Conservation (phyloP, 2,888 invertebrate genomes). For the Dendrolimus houi region DNA sequence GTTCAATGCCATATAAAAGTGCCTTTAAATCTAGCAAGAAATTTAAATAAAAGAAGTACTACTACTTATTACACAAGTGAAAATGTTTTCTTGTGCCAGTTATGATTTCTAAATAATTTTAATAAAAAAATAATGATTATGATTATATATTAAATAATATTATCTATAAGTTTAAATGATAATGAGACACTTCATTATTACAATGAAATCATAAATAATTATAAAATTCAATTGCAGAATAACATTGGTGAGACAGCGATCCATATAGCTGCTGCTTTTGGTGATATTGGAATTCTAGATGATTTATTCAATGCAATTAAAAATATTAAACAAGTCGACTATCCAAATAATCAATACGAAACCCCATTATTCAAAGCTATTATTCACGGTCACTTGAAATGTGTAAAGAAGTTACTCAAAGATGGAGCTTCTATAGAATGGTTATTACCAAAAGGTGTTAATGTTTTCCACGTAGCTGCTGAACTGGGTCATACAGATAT, state of each 20-base stretch:
- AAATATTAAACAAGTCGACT: constrained; percentile 20
- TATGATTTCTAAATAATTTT: too few relatives aligned
- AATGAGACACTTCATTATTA: too few relatives aligned
- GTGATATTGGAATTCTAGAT: constrained; percentile 38
- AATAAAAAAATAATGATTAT: too few relatives aligned
- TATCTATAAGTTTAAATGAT: too few relatives aligned
- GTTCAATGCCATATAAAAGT: too few relatives aligned
- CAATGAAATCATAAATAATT: not conserved
- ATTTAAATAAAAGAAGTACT: too few relatives aligned
- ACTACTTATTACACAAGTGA: too few relatives aligned
- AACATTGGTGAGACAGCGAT: constrained; percentile 12
- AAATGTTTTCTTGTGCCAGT: too few relatives aligned
- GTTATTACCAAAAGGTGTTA: constrained; percentile 2
- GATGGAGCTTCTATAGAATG: constrained; percentile 39
- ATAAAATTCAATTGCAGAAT: constrained; percentile 10
- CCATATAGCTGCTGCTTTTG: constrained; percentile 34
- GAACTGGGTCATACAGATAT: constrained; percentile 61
- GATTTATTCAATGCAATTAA: constrained; percentile 36
- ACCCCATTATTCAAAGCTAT: constrained; percentile 59
- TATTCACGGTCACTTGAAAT: constrained; percentile 36
- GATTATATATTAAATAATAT: too few relatives aligned
- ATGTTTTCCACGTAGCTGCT: constrained; percentile 16
- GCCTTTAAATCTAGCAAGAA: too few relatives aligned
- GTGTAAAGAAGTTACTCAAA: constrained; percentile 44
- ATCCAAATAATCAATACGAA: constrained; percentile 41